Conservation (phyloP, 2,888 invertebrate genomes). For the Itoplectis maculator region DNA sequence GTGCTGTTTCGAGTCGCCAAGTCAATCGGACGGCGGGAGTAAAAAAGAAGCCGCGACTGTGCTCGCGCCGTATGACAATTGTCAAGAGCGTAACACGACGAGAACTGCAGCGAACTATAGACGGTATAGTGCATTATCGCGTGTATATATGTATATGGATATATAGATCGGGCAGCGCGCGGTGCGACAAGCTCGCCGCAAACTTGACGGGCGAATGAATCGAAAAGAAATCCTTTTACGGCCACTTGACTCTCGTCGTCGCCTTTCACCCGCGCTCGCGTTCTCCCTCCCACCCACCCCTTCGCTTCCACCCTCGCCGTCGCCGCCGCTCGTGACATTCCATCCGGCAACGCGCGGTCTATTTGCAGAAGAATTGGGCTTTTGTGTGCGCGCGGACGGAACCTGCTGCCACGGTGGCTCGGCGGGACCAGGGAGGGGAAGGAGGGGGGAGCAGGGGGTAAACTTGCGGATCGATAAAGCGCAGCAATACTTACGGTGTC, state of each 20-base stretch:
- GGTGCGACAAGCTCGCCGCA: neutral
- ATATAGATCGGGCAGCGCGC: no score
- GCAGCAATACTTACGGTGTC: constrained; percentile 2
- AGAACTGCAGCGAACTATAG: no score
- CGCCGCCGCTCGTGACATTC: constrained; percentile 40
- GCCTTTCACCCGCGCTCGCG: constrained; percentile 46
- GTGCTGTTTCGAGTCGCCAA: no score
- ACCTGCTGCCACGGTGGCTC: no score
- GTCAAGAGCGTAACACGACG: neutral
- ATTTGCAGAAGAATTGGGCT: constrained; percentile 56
- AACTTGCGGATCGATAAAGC: constrained; percentile 43
- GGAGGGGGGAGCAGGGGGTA: neutral
- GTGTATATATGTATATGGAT: neutral
- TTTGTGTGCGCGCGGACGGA: constrained; percentile 31
- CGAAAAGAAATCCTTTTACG: constrained; percentile 66
- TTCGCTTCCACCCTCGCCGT: constrained; percentile 3
- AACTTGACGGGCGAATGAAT: constrained; percentile 35
- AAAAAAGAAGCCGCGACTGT: neutral
- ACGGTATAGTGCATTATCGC: neutral
- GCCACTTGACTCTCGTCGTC: constrained; percentile 65
- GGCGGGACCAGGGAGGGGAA: no score
- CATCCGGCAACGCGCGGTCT: constrained; percentile 42
- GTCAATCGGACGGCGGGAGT: no score
- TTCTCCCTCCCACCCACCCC: constrained; percentile 41
- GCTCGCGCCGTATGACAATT: neutral